Conservation (phyloP, 1,140 invertebrate species). For the Drosophila carrolli region DNA sequence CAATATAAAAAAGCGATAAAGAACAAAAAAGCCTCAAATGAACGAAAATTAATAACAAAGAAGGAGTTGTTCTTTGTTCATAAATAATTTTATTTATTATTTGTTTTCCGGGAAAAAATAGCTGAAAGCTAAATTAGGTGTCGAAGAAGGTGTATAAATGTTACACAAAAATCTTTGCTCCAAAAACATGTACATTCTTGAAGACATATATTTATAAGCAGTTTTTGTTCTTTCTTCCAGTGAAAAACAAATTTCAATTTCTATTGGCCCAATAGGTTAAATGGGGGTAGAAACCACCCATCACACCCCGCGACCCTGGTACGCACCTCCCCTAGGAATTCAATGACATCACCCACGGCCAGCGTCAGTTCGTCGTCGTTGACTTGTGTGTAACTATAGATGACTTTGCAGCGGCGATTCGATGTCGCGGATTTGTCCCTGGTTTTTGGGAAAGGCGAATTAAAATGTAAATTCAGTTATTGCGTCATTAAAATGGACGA, state of each 20-base stretch:
- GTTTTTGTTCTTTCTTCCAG: conserved; percentile 21
- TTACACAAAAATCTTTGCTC: no score
- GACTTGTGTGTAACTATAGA: conserved; percentile 95
- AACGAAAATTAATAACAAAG: no score
- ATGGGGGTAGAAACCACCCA: conserved; percentile 55
- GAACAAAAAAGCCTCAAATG: no score
- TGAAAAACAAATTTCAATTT: conserved; percentile 47
- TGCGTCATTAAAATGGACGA: conserved; percentile 56
- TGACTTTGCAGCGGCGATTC: conserved; percentile 91
- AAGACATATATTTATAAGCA: no score
- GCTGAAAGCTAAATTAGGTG: no score
- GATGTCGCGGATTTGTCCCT: conserved; percentile 85
- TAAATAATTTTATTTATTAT: no score
- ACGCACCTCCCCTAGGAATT: conserved; percentile 93
- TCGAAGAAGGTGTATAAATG: no score
- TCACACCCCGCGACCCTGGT: conserved; percentile 15
- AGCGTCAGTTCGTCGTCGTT: conserved; percentile 96
- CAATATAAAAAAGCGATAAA: no score
- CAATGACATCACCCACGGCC: conserved; percentile 93
- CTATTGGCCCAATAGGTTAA: conserved; percentile 78
- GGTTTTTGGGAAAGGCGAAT: conserved; percentile 35
- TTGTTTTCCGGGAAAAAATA: no score
- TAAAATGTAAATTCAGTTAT: conserved; percentile 31
- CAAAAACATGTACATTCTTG: no score
- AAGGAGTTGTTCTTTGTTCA: no score